Conservation (phyloP, 2,113 vertebrate genomes). For the Prionailurus viverrinus region DNA sequence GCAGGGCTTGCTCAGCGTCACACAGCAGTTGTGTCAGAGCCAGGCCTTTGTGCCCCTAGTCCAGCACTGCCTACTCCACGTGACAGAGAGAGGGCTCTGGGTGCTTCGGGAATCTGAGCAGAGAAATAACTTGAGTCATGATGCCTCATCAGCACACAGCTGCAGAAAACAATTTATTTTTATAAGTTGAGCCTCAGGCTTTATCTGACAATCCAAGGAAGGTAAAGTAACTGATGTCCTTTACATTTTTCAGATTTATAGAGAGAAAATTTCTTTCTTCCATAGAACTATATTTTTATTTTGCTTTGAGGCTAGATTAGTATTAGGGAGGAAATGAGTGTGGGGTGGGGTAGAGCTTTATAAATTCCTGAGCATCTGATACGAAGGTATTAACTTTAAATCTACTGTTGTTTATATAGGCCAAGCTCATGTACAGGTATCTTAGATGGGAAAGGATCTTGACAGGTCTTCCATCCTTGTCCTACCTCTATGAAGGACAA, state of each 20-base stretch:
- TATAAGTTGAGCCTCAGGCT: conserved; percentile 72
- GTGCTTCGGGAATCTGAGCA: conserved; percentile 44
- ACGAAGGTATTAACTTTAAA: conserved; percentile 26
- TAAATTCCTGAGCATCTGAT: conserved; percentile 29
- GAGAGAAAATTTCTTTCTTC: conserved; percentile 71
- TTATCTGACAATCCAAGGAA: conserved; percentile 68
- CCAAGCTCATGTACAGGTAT: neutral
- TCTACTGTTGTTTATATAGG: neutral
- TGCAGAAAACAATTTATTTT: conserved; percentile 78
- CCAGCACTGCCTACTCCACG: neutral
- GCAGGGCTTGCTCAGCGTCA: conserved; percentile 60
- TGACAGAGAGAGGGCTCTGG: neutral
- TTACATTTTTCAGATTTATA: conserved; percentile 63
- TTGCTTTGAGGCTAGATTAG: conserved; percentile 61
- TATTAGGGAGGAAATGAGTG: neutral
- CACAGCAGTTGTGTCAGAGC: conserved; percentile 65
- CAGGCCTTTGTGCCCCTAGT: conserved; percentile 19
- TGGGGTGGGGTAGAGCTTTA: neutral
- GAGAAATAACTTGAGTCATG: conserved; percentile 69
- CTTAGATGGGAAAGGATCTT: neutral
- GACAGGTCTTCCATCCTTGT: conserved; percentile 19
- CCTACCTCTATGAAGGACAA: conserved; percentile 32
- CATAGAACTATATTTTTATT: conserved; percentile 66
- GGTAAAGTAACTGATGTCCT: conserved; percentile 59
- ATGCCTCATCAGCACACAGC: conserved; percentile 71